These are phyloP conservation scores for Hylia prasina DNA, from an alignment of 2,113 vertebrate genomes.

Conservation along the genomic window DNA sequence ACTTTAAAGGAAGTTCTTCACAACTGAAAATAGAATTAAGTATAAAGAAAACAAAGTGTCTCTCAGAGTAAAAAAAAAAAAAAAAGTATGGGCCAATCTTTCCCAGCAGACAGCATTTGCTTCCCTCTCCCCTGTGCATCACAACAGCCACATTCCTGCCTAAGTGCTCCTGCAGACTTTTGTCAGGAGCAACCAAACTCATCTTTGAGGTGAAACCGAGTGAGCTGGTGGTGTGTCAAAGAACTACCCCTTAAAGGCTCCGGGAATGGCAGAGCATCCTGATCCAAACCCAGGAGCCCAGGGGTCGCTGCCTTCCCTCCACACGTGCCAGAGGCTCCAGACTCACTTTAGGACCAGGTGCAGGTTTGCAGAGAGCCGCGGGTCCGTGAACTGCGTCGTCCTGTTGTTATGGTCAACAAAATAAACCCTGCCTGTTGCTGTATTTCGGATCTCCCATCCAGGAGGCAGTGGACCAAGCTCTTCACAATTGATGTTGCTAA, in stretches of 20 bases:
- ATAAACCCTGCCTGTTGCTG: slow-evolving; percentile 95
- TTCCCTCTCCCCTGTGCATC: background rate
- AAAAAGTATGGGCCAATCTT: background rate
- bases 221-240: too few species aligned
- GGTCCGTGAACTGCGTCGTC: slow-evolving; percentile 96
- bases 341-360: slow-evolving; percentile 95
- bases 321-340: background rate
- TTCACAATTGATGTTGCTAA: slow-evolving; percentile 98
- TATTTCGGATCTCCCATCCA: slow-evolving; percentile 98
- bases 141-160: slow-evolving; percentile 12
- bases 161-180: background rate
- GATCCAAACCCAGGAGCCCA: background rate
- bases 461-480: slow-evolving; percentile 95
- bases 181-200: background rate
- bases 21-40: background rate
- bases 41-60: background rate
- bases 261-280: background rate
- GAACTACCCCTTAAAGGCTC: background rate
- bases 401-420: slow-evolving; percentile 99
- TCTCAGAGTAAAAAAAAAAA: background rate
- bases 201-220: background rate
- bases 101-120: background rate
- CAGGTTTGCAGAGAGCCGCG: slow-evolving; percentile 92
- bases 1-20: background rate
- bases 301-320: background rate